Percentiles rank a stretch among this genome's conserved stretches.
These are phyloP conservation scores for Monochamus saltuarius DNA, from an alignment of 1,140 invertebrate species.

Conservation along the genomic window DNA sequence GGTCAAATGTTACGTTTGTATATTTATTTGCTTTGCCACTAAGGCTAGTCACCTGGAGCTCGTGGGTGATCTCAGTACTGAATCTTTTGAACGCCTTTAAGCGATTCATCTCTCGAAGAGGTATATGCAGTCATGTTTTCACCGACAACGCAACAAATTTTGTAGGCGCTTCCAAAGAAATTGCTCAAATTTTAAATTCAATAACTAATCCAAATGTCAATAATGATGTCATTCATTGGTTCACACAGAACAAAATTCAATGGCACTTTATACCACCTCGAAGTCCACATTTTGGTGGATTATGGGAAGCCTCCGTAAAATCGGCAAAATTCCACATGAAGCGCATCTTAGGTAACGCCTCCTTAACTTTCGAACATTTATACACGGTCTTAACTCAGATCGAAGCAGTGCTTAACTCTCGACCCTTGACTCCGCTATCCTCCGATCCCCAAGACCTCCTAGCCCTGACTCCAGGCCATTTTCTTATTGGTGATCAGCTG, in stretches of 20 bases:
- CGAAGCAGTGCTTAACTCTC: neutral
- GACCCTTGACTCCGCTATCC: neutral
- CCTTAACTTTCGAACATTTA: conserved; percentile 1
- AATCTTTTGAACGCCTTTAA: conserved; percentile 39
- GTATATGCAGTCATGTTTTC: conserved; percentile 31
- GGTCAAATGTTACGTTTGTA: conserved; percentile 33
- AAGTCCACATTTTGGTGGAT: neutral
- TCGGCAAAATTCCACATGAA: conserved; percentile 5
- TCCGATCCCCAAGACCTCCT: neutral
- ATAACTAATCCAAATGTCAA: neutral
- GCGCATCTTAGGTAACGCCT: neutral
- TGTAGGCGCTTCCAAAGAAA: conserved; percentile 9
- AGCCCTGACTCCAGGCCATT: neutral
- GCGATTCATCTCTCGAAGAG: conserved; percentile 40
- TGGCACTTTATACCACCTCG: conserved; percentile 13
- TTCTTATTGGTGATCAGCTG: neutral
- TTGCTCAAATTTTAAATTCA: neutral
- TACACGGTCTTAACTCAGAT: conserved; percentile 5
- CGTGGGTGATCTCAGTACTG: conserved; percentile 24
- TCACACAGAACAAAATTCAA: neutral
- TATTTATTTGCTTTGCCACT: conserved; percentile 48
- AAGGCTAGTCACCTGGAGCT: conserved; percentile 43
- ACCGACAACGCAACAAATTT: conserved; percentile 44
- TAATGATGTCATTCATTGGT: neutral
- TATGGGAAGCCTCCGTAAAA: conserved; percentile 1